These are phyloP conservation scores for Drosophila putrida DNA, from an alignment of 2,888 invertebrate species.

Conservation along the genomic window DNA sequence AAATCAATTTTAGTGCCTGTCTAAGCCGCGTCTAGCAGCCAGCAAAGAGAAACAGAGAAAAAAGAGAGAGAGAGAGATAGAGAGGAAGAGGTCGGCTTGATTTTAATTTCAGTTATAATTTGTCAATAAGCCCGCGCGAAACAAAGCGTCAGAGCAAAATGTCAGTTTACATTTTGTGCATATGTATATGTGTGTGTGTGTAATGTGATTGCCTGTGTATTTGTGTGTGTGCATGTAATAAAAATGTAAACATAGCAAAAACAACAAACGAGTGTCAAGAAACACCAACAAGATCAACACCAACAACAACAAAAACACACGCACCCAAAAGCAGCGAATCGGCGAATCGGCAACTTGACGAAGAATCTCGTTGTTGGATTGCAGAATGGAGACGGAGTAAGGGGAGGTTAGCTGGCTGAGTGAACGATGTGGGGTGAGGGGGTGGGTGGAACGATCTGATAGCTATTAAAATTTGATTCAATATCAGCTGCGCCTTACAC, in stretches of 20 bases:
- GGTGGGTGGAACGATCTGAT: constrained; percentile 18
- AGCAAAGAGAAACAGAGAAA: constrained; percentile 5
- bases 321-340: constrained; percentile 67
- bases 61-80: constrained; percentile 2
- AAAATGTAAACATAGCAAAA: constrained; percentile 62
- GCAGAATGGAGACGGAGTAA: neutral
- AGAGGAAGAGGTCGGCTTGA: constrained; percentile 21
- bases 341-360: constrained; percentile 45
- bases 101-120: constrained; percentile 52
- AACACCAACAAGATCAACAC: constrained; percentile 36
- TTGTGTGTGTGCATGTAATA: constrained; percentile 27
- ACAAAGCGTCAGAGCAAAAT: constrained; percentile 75
- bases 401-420: constrained; percentile 5
- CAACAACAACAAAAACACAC: constrained; percentile 36
- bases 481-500: constrained; percentile 53
- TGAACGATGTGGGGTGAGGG: neutral
- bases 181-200: neutral
- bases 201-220: constrained; percentile 8
- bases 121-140: constrained; percentile 79
- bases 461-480: constrained; percentile 43
- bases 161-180: constrained; percentile 65
- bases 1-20: constrained; percentile 26
- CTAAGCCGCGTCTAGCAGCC: constrained; percentile 37
- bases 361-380: constrained; percentile 43
- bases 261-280: constrained; percentile 52